Evolutionary conservation across 2,888 invertebrate species (phyloP).

Genomic region (Leptopilina drosophilae): DNA sequence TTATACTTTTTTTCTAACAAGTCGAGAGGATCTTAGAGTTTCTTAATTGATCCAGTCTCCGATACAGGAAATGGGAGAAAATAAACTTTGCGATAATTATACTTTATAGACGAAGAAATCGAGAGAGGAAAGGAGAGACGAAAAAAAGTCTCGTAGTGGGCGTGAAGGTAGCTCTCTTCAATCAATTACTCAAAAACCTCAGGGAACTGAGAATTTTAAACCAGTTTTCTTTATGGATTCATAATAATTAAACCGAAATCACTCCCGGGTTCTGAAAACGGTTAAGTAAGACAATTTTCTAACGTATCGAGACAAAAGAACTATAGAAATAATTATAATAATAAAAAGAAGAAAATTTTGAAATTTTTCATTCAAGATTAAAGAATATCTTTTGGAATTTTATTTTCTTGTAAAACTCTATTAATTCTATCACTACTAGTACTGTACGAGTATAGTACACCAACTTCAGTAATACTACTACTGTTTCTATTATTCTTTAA

Average conservation of each 20-base stretch:
- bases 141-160: neutral
- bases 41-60: conserved; percentile 9
- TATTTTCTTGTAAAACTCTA: too few species aligned
- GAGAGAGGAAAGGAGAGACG: neutral
- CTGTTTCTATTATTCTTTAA: too few species aligned
- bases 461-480: too few species aligned
- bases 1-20: neutral
- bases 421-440: too few species aligned
- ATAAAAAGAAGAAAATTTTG: too few species aligned
- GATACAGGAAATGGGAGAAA: neutral
- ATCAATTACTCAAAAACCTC: conserved; percentile 13
- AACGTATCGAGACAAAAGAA: too few species aligned
- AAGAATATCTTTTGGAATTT: too few species aligned
- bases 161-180: conserved; percentile 13
- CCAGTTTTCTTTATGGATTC: neutral
- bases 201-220: conserved; percentile 13
- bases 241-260: neutral
- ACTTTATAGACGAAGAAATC: conserved; percentile 6
- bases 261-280: neutral
- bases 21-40: neutral
- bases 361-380: too few species aligned
- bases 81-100: conserved; percentile 34
- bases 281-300: too few species aligned
- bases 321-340: too few species aligned
- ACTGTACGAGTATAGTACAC: too few species aligned